phyloP scores from a whole-genome alignment of 2,888 invertebrate species.

The Ochropacha duplaris region DNA sequence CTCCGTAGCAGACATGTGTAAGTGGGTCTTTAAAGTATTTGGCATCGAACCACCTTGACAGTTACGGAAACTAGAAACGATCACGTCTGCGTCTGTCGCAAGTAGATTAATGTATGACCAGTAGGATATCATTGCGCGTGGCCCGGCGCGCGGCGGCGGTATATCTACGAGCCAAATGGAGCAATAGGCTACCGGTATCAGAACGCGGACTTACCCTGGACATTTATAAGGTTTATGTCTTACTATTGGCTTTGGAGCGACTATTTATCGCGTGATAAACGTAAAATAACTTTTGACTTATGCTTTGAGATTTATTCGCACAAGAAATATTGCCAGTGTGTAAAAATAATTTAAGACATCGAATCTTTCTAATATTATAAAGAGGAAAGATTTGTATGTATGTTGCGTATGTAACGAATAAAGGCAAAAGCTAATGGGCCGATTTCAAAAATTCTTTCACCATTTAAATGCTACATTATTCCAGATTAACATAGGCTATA shows the following conservation, averaged over 20 bases:
- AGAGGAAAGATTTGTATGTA: too few species aligned
- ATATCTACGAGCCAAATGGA: slow-evolving; percentile 7
- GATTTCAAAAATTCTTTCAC: too few species aligned
- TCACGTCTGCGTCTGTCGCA: neutral
- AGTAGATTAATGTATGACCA: neutral
- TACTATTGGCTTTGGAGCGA: neutral
- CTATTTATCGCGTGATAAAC: neutral
- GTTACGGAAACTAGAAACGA: neutral
- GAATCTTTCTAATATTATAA: too few species aligned
- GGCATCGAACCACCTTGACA: neutral
- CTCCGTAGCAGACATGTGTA: too few species aligned
- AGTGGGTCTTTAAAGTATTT: neutral
- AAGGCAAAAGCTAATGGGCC: too few species aligned
- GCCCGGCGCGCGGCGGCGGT: neutral
- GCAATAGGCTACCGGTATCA: slow-evolving; percentile 7
- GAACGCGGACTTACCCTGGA: slow-evolving; percentile 4
- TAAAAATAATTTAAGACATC: too few species aligned
- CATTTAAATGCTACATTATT: too few species aligned
- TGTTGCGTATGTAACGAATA: too few species aligned
- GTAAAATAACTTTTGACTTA: too few species aligned
- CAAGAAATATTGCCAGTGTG: too few species aligned
- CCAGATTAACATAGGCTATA: too few species aligned
- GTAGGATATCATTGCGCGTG: neutral
- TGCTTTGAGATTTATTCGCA: too few species aligned
- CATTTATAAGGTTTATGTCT: neutral